Base-by-base conservation (phyloP, 35 echinoderm and acorn worm genomes). In the Eucidaris tribuloides region DNA sequence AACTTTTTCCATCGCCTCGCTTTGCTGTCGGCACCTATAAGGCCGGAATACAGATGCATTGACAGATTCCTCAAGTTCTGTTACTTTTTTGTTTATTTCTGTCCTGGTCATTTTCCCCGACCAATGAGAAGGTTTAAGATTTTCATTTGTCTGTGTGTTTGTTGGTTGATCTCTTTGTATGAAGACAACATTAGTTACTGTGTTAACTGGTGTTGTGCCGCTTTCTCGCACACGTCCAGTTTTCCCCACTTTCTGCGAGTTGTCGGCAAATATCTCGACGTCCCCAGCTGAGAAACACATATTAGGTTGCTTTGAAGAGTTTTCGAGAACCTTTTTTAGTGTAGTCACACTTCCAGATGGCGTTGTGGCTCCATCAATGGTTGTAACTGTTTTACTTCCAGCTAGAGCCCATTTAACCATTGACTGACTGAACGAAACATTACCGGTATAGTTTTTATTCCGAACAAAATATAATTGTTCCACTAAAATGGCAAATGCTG, bases 101-200 rank as follows among this genome's bases (percentile, higher is more conserved):
- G 30, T 41, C 30, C 1, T 34, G 5, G 13, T 48, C 22, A 30
- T 28, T 50, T 79, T 79, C 22, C 45, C 76, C 3, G 39, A 48
- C 76, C 76, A 79, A n/a, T 46, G 1, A 7, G 45, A 79, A 27
- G 45, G 40, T 79, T 43, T 79, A 5, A 79, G 39, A 13, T 44
- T 48, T 45, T 79, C 76, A 45, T 48, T 42, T 79, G 76, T 30
- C 45, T 79, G 39, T 36, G 39, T 50, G 34, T 79, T 79, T 9
- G 76, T 24, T 45, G 76, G 25, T 45, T 30, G 39, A 1, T 41
- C 14, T 71, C 38, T 71, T 41, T 79, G 76, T 79, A 79, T 45
- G 24, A 79, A 79, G 25, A 79, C 76, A 70, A 70, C 64, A 79
- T 79, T 79, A 25, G 76, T 79, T 42, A 79, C 76, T 36, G 39